Evolutionary conservation across 2,888 invertebrate species (phyloP).

Genomic region (Celastrina argiolus): DNA sequence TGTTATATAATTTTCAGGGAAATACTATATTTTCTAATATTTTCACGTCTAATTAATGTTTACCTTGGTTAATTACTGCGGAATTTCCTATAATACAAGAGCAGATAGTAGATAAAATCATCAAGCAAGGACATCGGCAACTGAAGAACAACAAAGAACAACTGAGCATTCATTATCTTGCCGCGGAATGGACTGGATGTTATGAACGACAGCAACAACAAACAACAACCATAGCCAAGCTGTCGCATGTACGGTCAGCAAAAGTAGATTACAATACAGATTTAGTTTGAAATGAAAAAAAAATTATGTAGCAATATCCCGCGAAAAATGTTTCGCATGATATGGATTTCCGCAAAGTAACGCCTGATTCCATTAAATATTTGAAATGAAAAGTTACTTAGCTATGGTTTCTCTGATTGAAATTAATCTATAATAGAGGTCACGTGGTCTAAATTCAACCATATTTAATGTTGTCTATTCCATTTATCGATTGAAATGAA

Average conservation of each 20-base stretch:
- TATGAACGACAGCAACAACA: constrained; percentile 8
- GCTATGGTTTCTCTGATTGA: no score
- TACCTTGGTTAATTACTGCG: not conserved
- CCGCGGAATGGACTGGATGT: not conserved
- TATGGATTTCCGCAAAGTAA: no score
- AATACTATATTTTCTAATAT: not conserved
- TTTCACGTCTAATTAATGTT: not conserved
- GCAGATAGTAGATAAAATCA: not conserved
- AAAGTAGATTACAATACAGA: no score
- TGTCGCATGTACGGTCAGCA: not conserved
- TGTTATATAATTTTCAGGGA: not conserved
- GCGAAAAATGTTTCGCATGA: no score
- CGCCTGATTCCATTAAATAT: no score
- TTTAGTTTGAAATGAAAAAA: no score
- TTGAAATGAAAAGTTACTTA: no score
- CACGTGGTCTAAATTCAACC: no score
- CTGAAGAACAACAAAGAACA: not conserved
- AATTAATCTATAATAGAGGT: no score
- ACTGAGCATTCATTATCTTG: constrained; percentile 11
- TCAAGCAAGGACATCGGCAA: constrained; percentile 7
- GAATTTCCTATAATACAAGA: not conserved
- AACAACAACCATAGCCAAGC: constrained; percentile 3
- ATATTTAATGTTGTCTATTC: no score
- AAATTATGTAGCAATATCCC: no score
- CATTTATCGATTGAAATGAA: no score